These are phyloP conservation scores for Harmothoe impar DNA, from an alignment of 2,888 invertebrate species.

Conservation along the genomic window DNA sequence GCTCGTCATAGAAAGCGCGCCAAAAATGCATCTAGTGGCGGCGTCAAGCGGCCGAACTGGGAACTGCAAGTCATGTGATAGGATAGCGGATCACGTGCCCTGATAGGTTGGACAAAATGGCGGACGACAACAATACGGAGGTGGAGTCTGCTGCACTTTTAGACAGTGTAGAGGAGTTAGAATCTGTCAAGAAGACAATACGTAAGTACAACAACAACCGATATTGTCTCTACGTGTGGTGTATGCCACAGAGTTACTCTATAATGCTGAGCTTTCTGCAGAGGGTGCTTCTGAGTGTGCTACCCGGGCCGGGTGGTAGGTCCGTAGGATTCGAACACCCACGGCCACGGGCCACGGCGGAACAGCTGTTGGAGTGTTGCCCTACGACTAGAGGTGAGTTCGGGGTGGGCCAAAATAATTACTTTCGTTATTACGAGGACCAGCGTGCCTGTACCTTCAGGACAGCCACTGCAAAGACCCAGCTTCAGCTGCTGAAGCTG, in stretches of 20 bases:
- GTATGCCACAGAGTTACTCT: not conserved
- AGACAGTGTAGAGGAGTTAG: not conserved
- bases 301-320: too few species aligned
- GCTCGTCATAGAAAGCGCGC: too few species aligned
- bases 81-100: too few species aligned
- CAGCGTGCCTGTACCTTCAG: too few species aligned
- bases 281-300: not conserved
- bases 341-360: not conserved
- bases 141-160: not conserved
- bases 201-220: not conserved
- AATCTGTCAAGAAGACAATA: conserved; percentile 5
- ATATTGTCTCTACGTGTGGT: not conserved
- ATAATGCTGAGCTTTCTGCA: not conserved
- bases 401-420: too few species aligned
- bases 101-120: not conserved
- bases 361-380: not conserved
- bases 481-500: too few species aligned
- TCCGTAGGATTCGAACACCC: not conserved
- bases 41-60: too few species aligned
- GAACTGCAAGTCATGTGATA: not conserved
- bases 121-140: not conserved
- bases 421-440: too few species aligned
- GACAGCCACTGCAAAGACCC: too few species aligned
- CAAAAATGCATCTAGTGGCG: too few species aligned
- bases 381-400: not conserved